Conservation (phyloP, 2,797 vertebrate species). For the Acanthis flammea region DNA sequence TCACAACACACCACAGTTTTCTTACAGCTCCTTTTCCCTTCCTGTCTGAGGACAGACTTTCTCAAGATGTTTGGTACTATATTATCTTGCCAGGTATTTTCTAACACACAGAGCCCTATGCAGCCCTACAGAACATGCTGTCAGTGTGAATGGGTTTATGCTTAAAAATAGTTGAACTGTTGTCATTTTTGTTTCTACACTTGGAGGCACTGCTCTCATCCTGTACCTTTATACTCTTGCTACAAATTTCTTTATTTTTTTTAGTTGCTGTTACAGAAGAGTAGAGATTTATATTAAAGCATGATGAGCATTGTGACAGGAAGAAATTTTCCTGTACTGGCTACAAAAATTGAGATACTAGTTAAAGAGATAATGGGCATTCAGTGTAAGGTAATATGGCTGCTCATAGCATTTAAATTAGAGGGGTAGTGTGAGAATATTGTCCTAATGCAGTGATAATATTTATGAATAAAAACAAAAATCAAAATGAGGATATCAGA, state of each 20-base stretch:
- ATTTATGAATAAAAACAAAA: background rate
- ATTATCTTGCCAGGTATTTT: background rate
- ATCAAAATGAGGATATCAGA: background rate
- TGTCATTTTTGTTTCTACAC: background rate
- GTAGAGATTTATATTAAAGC: background rate
- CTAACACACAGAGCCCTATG: background rate
- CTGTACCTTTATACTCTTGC: background rate
- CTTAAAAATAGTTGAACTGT: background rate
- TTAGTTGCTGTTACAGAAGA: background rate
- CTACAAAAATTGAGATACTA: background rate
- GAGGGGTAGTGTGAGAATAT: background rate
- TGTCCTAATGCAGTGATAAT: background rate
- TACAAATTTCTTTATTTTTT: background rate
- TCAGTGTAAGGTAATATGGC: background rate
- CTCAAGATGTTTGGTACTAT: background rate
- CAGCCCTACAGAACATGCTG: background rate
- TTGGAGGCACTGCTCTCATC: background rate
- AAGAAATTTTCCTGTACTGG: background rate
- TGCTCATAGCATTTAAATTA: background rate
- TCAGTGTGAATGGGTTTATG: background rate
- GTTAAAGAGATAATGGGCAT: background rate
- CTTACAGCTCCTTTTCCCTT: background rate
- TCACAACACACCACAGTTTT: background rate
- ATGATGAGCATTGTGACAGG: background rate
- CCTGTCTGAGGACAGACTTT: background rate